Base-by-base conservation (phyloP, 1,140 invertebrate genomes). In the Drosophila ananassae region DNA sequence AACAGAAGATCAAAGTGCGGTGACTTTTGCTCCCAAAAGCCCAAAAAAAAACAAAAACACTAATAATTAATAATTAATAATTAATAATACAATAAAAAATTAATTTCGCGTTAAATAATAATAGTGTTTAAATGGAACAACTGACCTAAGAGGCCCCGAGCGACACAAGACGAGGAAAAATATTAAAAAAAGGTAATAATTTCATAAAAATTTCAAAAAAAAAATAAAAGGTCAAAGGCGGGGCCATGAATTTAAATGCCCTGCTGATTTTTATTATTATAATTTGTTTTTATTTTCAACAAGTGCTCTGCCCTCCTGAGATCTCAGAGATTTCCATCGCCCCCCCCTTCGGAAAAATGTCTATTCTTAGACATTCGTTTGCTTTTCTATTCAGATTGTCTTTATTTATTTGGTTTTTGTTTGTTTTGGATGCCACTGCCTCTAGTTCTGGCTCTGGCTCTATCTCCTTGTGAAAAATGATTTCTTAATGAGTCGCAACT, bases 401-500 rank as follows among this genome's bases (percentile, higher is more conserved):
- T 57, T 34, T 46, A 63, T 52, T 73, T 63, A 53, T 67, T 67
- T 67, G 63, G 60, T 21, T 22, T 52, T 46, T 32, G 71, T 59
- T 72, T 74, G 62, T 55, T 13, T 28, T 25, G 4, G 5, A 5
- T 28, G 7, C 25, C 25, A 6, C 25, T 28, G 25, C 25, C 25
- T 28, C 25, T 28, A 28, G 5, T 6, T 28, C 5, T 28, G 25
- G 25, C 25, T 7, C 25, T 28, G 25, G 7, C 25, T 28, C 5
- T 48, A 51, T 59, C 60, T 67, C 60, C 63, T 52, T 75, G 61
- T 74, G 60, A 74, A 66, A 74, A 74, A 76, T 76, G 72, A 76
- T 75, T 76, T 76, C 73, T 75, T 76, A 76, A 76, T 76, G 73
- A 76, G 61, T 59, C 54, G 73, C 72, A 57, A 66, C 72, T 57